Percentiles rank a stretch among this genome's conserved stretches.
These are phyloP conservation scores for Sorex maritimensis DNA, from an alignment of 2,797 vertebrate species.

Conservation along the genomic window DNA sequence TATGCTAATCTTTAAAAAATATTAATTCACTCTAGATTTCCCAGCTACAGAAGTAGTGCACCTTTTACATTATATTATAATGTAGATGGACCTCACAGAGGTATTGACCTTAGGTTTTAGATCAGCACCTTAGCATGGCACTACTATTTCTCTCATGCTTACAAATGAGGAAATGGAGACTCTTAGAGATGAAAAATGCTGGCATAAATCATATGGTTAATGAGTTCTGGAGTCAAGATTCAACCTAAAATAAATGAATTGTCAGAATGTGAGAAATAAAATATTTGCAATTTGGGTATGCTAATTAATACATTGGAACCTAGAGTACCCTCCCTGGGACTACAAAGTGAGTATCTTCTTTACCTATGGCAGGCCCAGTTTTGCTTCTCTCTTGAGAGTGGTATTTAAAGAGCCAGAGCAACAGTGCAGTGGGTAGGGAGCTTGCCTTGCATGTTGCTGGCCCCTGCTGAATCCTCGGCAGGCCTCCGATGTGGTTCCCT, in stretches of 20 bases:
- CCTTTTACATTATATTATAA: background rate
- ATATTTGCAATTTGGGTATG: background rate
- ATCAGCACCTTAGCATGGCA: background rate
- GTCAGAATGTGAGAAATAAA: background rate
- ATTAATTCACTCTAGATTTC: background rate
- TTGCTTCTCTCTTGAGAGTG: too few species aligned
- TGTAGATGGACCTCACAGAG: background rate
- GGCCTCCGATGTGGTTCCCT: too few species aligned
- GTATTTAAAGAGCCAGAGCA: too few species aligned
- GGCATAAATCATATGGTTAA: background rate
- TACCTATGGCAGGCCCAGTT: background rate
- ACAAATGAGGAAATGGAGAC: background rate
- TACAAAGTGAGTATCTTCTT: background rate
- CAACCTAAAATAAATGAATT: background rate
- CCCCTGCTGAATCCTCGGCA: too few species aligned
- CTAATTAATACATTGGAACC: background rate
- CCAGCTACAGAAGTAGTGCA: background rate
- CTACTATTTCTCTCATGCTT: accelerated
- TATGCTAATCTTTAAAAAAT: background rate
- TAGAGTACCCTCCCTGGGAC: background rate
- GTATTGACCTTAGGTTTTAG: background rate
- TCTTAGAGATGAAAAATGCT: background rate
- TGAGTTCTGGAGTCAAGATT: background rate
- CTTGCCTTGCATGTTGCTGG: too few species aligned
- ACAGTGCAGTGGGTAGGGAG: too few species aligned